Evolutionary conservation across 2,797 vertebrate species (phyloP).

Genomic region (Chaetodon trifasciatus): DNA sequence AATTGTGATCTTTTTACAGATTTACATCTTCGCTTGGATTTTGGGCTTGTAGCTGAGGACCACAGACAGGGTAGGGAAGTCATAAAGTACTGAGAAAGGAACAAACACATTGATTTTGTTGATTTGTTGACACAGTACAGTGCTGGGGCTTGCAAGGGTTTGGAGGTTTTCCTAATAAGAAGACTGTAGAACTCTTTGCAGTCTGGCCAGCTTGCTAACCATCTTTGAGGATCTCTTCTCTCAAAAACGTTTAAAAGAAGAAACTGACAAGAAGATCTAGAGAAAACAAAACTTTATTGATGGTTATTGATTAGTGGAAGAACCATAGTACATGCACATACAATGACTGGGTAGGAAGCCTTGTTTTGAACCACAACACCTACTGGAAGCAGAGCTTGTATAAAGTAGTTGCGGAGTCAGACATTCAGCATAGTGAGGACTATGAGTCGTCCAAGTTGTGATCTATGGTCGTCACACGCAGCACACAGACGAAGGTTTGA

Average conservation of each 20-base stretch:
- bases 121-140: not conserved
- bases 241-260: not conserved
- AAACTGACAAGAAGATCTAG: conserved; percentile 74
- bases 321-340: conserved; percentile 97
- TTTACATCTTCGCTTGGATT: not conserved
- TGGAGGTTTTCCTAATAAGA: too few species aligned
- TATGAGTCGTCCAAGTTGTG: conserved; percentile 82
- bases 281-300: conserved; percentile 95
- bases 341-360: conserved; percentile 95
- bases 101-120: not conserved
- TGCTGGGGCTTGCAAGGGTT: too few species aligned
- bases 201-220: not conserved
- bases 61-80: not conserved
- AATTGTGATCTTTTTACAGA: not conserved
- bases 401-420: conserved; percentile 88
- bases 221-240: not conserved
- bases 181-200: too few species aligned
- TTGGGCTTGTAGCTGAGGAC: not conserved
- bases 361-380: conserved; percentile 92
- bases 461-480: conserved; percentile 79
- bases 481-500: conserved; percentile 87
- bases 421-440: conserved; percentile 65
- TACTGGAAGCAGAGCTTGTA: conserved; percentile 94
- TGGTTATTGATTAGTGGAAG: conserved; percentile 95
- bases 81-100: not conserved